These are phyloP conservation scores for Okapia johnstoni DNA, from an alignment of 2,113 vertebrate genomes.

Conservation along the genomic window DNA sequence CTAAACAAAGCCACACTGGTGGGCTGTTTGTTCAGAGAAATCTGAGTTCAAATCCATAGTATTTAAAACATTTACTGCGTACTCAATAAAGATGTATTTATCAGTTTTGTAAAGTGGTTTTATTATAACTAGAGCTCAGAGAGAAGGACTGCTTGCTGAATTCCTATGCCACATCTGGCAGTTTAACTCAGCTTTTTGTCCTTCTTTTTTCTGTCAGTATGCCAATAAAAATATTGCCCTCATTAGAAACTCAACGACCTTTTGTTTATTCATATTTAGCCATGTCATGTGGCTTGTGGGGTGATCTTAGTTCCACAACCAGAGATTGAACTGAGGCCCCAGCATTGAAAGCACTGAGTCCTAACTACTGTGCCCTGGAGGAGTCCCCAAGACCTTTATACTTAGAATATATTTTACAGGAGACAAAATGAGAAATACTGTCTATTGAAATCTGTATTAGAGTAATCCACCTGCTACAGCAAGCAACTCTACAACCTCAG, in stretches of 20 bases:
- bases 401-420: background rate
- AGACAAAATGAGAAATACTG: background rate
- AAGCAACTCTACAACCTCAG: background rate
- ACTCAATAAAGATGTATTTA: background rate
- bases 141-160: background rate
- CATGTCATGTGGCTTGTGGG: background rate
- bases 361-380: background rate
- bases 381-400: background rate
- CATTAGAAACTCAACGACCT: background rate
- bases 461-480: background rate
- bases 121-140: background rate
- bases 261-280: background rate
- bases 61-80: constrained; percentile 6
- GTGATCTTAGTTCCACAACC: background rate
- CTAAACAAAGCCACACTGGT: background rate
- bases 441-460: background rate
- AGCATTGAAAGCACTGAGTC: background rate
- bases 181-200: background rate
- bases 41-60: background rate
- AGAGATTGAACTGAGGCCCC: no score
- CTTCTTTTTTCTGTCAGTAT: background rate
- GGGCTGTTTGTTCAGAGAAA: background rate
- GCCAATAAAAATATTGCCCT: background rate
- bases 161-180: background rate
- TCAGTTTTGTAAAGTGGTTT: background rate